Evolutionary conservation across 2,888 invertebrate species (phyloP).

Genomic region (Parasteatoda lunata): DNA sequence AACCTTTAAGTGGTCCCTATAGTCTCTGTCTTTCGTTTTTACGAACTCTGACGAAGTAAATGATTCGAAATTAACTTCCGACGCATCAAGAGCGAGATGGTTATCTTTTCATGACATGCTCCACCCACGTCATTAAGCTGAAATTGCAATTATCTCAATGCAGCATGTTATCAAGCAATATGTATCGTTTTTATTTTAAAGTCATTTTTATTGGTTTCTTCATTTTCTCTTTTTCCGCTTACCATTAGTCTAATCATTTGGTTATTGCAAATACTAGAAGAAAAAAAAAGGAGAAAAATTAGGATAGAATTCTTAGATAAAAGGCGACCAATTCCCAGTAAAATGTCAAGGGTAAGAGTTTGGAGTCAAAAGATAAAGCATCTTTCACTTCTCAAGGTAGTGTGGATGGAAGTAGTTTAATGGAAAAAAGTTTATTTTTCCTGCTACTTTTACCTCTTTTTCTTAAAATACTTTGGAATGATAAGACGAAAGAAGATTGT

Average conservation of each 20-base stretch:
- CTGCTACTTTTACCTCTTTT: too few species aligned
- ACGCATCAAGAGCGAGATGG: not conserved
- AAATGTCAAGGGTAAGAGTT: slow-evolving; percentile 51
- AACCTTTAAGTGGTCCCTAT: too few species aligned
- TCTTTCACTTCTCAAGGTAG: too few species aligned
- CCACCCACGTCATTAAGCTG: slow-evolving; percentile 2
- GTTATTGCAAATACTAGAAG: not conserved
- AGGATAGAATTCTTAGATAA: not conserved
- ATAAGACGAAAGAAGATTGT: too few species aligned
- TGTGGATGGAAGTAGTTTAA: too few species aligned
- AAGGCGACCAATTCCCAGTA: slow-evolving; percentile 28
- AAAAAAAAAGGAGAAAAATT: not conserved
- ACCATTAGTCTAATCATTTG: not conserved
- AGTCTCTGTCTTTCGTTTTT: too few species aligned
- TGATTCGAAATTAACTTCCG: not conserved
- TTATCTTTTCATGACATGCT: not conserved
- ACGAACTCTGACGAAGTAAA: too few species aligned
- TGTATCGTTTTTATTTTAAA: not conserved
- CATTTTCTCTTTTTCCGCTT: not conserved
- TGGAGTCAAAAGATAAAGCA: not conserved
- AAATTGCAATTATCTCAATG: slow-evolving; percentile 1
- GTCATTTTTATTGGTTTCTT: not conserved
- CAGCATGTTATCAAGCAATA: not conserved
- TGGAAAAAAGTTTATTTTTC: too few species aligned
- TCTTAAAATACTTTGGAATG: too few species aligned